Conservation (phyloP, 1,140 invertebrate species). For the Rhizoglyphus robini region DNA sequence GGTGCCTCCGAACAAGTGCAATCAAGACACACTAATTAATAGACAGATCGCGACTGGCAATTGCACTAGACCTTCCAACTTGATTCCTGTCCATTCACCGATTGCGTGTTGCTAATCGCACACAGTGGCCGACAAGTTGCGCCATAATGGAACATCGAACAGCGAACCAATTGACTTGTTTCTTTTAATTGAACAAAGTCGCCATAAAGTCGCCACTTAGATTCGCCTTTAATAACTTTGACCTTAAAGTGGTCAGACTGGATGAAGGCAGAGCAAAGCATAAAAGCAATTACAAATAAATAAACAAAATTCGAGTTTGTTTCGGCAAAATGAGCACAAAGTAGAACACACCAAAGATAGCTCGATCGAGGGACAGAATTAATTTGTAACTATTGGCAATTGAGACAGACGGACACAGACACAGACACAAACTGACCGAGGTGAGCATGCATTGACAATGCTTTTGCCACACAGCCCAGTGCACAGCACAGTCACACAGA, state of each 20-base stretch:
- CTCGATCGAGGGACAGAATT: too few species aligned
- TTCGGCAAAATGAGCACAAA: not conserved
- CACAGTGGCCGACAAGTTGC: not conserved
- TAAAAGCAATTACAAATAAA: conserved; percentile 1
- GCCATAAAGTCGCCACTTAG: conserved; percentile 7
- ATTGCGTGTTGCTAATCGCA: conserved; percentile 8
- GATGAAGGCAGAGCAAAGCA: not conserved
- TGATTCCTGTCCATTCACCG: not conserved
- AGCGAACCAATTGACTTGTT: conserved; percentile 2
- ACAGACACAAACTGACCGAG: too few species aligned
- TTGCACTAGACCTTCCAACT: not conserved
- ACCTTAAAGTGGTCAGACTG: not conserved
- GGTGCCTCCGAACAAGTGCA: too few species aligned
- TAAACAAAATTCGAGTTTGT: conserved; percentile 1
- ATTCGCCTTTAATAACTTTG: conserved; percentile 2
- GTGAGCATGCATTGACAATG: too few species aligned
- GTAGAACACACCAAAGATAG: too few species aligned
- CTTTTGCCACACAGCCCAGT: too few species aligned
- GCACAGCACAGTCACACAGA: too few species aligned
- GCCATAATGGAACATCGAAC: not conserved
- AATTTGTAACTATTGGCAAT: too few species aligned
- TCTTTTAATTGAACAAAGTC: not conserved
- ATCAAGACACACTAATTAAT: too few species aligned
- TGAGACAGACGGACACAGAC: too few species aligned
- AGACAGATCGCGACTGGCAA: too few species aligned